A percentile compares a stretch with the other conserved stretches of the same genome.
Conservation (phyloP, 1,140 invertebrate species). For the Heliconius nattereri region DNA sequence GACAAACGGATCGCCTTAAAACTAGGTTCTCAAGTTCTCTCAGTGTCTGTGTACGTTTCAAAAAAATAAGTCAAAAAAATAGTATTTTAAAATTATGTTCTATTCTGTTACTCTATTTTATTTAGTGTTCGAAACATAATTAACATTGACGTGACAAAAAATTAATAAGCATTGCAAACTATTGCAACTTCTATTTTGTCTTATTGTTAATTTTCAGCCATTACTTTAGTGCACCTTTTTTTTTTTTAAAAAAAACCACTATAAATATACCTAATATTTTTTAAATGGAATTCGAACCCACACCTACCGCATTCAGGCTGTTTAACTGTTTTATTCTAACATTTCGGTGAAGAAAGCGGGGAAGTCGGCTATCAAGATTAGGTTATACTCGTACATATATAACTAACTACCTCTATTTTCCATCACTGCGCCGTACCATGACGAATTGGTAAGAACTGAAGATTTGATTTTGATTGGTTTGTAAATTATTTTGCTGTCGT, state of each 20-base stretch:
- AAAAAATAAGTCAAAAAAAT: no score
- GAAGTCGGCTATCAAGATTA: constrained; percentile 6
- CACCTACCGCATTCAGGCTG: no score
- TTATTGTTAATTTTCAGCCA: no score
- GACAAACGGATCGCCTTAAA: neutral
- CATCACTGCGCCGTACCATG: neutral
- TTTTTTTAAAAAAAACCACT: no score
- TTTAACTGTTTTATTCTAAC: neutral
- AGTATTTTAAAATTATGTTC: neutral
- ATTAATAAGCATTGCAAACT: no score
- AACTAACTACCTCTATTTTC: neutral
- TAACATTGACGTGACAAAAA: no score
- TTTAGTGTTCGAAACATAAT: no score
- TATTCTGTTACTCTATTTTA: no score
- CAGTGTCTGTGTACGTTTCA: neutral
- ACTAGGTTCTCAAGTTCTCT: neutral
- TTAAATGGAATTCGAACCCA: no score
- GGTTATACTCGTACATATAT: neutral
- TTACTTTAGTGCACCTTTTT: no score
- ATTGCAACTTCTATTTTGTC: no score
- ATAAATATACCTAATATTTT: no score
- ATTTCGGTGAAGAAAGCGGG: neutral
- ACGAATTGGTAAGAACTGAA: neutral
- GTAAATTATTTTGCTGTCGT: neutral
- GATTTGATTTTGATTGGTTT: neutral